These are phyloP conservation scores for Dryocosmus kuriphilus DNA, from an alignment of 2,888 invertebrate genomes.

Conservation along the genomic window DNA sequence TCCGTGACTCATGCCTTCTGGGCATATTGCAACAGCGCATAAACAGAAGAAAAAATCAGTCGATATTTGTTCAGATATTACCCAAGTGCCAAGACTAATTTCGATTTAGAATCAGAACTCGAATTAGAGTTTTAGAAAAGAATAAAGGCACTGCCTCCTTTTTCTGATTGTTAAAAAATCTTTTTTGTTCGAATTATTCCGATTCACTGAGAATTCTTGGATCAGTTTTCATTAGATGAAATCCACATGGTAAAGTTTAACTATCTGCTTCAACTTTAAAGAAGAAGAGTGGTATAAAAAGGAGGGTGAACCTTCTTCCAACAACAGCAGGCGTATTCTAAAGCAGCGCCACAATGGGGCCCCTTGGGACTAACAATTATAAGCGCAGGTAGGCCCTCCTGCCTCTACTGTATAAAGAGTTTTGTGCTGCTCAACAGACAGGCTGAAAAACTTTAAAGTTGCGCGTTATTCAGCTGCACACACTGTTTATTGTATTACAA, in stretches of 20 bases:
- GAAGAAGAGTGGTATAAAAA: slow-evolving; percentile 40
- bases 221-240: slow-evolving; percentile 3
- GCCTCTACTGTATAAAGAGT: slow-evolving; percentile 40
- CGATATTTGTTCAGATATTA: too few species aligned
- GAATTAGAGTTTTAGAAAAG: neutral
- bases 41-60: neutral
- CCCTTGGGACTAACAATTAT: slow-evolving; percentile 56
- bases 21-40: slow-evolving; percentile 23
- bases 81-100: neutral
- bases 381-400: slow-evolving; percentile 55
- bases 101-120: neutral
- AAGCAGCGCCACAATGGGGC: slow-evolving; percentile 56
- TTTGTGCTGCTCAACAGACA: slow-evolving; percentile 47
- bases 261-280: slow-evolving; percentile 8
- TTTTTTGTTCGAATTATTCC: neutral
- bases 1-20: slow-evolving; percentile 32
- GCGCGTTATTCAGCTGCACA: slow-evolving; percentile 33
- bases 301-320: slow-evolving; percentile 58
- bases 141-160: neutral
- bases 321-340: slow-evolving; percentile 64
- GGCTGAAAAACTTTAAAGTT: slow-evolving; percentile 50
- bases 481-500: slow-evolving; percentile 44
- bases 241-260: neutral
- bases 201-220: neutral
- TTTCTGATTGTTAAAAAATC: neutral